A percentile compares a stretch with the other conserved stretches of the same genome.
Evolutionary conservation across 2,113 vertebrate genomes (phyloP).

Genomic region (Carlito syrichta): DNA sequence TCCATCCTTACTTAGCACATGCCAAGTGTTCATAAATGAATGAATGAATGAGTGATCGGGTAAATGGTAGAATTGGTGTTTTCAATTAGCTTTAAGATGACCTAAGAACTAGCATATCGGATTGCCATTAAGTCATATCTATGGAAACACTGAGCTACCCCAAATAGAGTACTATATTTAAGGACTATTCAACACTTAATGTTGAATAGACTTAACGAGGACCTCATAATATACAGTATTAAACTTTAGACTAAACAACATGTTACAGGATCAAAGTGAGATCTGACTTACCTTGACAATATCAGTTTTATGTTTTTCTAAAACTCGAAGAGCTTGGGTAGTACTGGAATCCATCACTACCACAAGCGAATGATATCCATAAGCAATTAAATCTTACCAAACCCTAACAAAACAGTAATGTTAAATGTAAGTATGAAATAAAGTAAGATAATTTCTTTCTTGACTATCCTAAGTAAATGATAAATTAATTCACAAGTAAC

Average conservation of each 20-base stretch:
- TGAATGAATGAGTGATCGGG: not conserved
- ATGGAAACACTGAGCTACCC: not conserved
- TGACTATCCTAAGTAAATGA: not conserved
- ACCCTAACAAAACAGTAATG: constrained; percentile 86
- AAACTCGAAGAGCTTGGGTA: constrained; percentile 95
- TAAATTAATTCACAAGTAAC: not conserved
- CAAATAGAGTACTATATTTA: not conserved
- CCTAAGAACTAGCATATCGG: not conserved
- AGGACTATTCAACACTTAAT: not conserved
- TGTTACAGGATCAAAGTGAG: not conserved
- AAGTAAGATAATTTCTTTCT: not conserved
- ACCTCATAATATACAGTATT: not conserved
- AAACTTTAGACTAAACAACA: not conserved
- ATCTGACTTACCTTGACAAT: constrained; percentile 93
- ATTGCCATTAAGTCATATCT: not conserved
- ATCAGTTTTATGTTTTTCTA: constrained; percentile 96
- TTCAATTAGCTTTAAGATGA: not conserved
- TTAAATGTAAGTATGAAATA: not conserved
- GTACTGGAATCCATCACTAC: constrained; percentile 95
- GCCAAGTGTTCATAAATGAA: not conserved
- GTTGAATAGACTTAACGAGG: not conserved
- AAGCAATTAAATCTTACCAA: constrained; percentile 97
- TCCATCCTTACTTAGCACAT: not conserved
- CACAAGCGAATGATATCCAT: constrained; percentile 97
- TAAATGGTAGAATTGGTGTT: not conserved